Percentiles rank a stretch among this genome's conserved stretches.
These are phyloP conservation scores for Ptiloglossa arizonensis DNA, from an alignment of 1,140 invertebrate species.

Conservation along the genomic window DNA sequence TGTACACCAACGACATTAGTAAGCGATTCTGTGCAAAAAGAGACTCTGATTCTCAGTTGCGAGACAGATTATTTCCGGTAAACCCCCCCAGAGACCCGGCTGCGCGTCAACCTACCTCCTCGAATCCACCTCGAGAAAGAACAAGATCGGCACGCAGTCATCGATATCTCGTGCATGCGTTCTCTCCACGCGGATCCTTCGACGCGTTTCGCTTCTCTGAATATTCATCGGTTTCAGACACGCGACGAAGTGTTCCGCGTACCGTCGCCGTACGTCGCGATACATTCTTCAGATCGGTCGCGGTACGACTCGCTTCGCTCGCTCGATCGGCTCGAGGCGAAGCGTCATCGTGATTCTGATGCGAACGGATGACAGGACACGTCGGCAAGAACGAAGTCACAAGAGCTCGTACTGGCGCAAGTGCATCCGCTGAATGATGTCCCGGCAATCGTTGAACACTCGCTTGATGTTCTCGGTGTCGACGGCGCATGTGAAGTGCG, in stretches of 20 bases:
- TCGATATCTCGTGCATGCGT: neutral
- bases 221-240: constrained; percentile 14
- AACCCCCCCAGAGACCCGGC: constrained; percentile 3
- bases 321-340: constrained; percentile 18
- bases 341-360: constrained; percentile 46
- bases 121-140: constrained; percentile 9
- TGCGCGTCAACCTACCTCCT: constrained; percentile 13
- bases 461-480: constrained; percentile 99
- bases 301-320: constrained; percentile 27
- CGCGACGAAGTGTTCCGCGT: constrained; percentile 21
- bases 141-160: constrained; percentile 17
- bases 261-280: constrained; percentile 32
- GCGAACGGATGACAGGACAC: constrained; percentile 52
- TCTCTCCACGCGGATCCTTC: constrained; percentile 8
- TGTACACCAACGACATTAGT: constrained; percentile 47
- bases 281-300: constrained; percentile 35
- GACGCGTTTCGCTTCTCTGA: constrained; percentile 21
- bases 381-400: constrained; percentile 86
- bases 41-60: constrained; percentile 33
- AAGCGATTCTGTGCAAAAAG: constrained; percentile 49
- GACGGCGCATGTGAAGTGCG: constrained; percentile 99
- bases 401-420: constrained; percentile 99
- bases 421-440: constrained; percentile 99
- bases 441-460: constrained; percentile 99
- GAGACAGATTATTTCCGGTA: constrained; percentile 31